Base-by-base conservation (phyloP, 1,140 invertebrate genomes). In the Leptinotarsa texana region DNA sequence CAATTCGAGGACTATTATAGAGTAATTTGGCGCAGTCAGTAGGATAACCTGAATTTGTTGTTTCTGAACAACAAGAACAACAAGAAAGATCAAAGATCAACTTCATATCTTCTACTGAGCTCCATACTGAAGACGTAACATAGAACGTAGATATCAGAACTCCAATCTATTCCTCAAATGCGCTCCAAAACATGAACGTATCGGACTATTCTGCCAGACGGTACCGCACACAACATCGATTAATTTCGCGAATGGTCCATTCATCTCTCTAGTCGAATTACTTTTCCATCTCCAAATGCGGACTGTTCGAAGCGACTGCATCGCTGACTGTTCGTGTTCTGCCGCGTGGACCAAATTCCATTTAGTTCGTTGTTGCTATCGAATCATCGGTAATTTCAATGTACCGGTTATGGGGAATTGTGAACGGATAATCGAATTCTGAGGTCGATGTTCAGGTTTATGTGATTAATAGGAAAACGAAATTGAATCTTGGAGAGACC, bases 371-470 rank as follows among this genome's bases (percentile, higher is more conserved):
- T 42, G 8, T 42, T 42, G 1, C 33, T 57, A 57, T 57, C n/a
- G 51, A 57, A 57, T 57, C n/a, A 57, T n/a, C 51, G 51, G 15
- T 57, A 57, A 57, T 57, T 57, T 57, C 51, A 57, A 57, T 57
- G n/a, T 57, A 57, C 51, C 33, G 33, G 2, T 42, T 3, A 42
- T 42, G 33, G 8, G 33, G 33, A 42, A 42, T 42, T 42, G 8
- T 42, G 33, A 42, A 42, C 8, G 33, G 33, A 0, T 42, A 42
- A 42, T 42, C 33, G 33, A 42, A 42, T 42, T 42, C 4, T 42
- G 33, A 42, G 33, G 33, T 42, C 33, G 33, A 42, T 42, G 33
- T 1, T 42, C 33, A 42, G 33, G 33, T 42, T 42, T 42, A 42
- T 11, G 33, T 42, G 8, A 42, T 42, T 42, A 42, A 42, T 42